Base-by-base conservation (phyloP, 2,888 invertebrate genomes). In the Diaprepes abbreviatus region DNA sequence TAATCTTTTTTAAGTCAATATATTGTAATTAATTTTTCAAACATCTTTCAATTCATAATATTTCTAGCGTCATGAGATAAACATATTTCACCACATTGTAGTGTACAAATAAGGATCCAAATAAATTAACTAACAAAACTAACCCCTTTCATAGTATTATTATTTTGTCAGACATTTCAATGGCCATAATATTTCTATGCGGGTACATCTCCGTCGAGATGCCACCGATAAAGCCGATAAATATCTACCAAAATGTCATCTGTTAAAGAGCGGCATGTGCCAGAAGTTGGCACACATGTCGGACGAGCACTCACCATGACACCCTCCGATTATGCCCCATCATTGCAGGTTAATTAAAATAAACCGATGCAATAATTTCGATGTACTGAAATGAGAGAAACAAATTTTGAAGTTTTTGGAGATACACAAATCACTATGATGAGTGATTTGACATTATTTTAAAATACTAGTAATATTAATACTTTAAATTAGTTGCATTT, bases 231-330 rank as follows among this genome's bases (percentile, higher is more conserved):
- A 70, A 38, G 12, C 40, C 24, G 43, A 66, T 62, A 66, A 65
- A 16, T 16, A 64, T 70, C 64, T 48, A 57, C 40, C 33, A 58
- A 60, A 63, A 43, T 67, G 71, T 71, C 71, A 71, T 71, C 63
- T 71, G 71, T 54, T 55, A 31, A 58, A 66, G 63, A 66, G 57
- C 63, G 71, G 71, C 71, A 71, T 71, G 71, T 71, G 71, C 71
- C 66, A 62, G 71, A 66, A 58, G 71, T 64, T 66, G 21, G 66
- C 52, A 52, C 71, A 71, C 63, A 71, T 71, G 71, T 71, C 71
- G 63, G 55, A 50, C 33, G 52, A 36, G 50, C 66, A 67, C 35
- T 58, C 63, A 67, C 62, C 66, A 58, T 35, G 62, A 66, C 71
- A 43, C 59, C 71, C 60, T 45, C 31, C 38, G 38, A 43, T 58